Evolutionary conservation across 2,797 vertebrate genomes (phyloP).

Genomic region (Sylvia borin): DNA sequence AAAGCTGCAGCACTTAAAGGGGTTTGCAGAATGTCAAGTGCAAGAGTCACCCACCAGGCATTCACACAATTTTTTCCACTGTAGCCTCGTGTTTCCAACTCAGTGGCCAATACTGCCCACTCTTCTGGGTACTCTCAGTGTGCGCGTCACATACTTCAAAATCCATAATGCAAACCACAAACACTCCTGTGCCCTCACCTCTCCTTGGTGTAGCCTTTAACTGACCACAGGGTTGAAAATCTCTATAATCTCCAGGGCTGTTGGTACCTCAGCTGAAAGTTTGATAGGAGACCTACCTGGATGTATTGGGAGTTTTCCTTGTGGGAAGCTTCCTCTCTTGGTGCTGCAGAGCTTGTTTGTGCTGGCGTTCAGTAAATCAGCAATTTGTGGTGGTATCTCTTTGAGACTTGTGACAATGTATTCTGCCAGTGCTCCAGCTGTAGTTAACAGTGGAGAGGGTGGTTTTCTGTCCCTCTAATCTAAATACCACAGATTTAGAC

Average conservation of each 20-base stretch:
- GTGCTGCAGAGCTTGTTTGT: not conserved
- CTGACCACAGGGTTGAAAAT: not conserved
- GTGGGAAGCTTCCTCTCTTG: not conserved
- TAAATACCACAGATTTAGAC: not conserved
- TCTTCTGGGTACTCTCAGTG: not conserved
- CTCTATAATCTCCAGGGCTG: not conserved
- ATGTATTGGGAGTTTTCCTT: not conserved
- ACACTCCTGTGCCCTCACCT: fast-evolving
- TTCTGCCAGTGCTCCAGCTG: not conserved
- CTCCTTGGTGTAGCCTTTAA: fast-evolving
- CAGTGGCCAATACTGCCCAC: not conserved
- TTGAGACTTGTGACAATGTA: not conserved
- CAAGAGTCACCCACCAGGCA: not conserved
- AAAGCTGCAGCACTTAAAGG: not conserved
- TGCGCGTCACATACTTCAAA: not conserved
- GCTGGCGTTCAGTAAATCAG: not conserved
- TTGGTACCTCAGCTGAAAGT: not conserved
- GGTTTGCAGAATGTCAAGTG: not conserved
- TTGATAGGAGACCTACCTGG: not conserved
- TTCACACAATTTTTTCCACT: not conserved
- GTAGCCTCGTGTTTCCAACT: not conserved
- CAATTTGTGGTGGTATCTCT: not conserved
- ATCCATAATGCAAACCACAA: not conserved
- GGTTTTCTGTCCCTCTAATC: not conserved
- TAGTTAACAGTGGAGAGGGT: not conserved